Base-by-base conservation (phyloP, 2,888 invertebrate genomes). In the Apotomis capreana region DNA sequence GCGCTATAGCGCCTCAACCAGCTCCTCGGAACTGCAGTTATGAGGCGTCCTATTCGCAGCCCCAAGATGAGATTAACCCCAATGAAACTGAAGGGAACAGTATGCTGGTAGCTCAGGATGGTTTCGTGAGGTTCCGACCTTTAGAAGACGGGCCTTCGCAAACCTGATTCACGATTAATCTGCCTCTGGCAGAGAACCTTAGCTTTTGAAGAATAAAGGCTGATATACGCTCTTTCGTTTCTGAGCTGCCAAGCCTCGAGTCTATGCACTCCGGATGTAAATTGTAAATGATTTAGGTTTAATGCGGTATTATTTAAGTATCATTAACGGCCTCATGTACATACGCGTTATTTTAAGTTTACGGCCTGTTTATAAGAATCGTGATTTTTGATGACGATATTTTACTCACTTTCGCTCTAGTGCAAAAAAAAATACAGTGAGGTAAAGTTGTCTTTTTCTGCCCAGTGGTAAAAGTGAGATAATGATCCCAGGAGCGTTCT, bases 91-190 rank as follows among this genome's bases (percentile, higher is more conserved):
- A 94, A 76, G 93, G 94, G 62, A 94, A 94, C 72, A 95, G 97
- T 78, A 97, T 98, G 97, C 91, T 98, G 76, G 97, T 97, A n/a
- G 96, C 97, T 74, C 98, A 98, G 84, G 97, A 97, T 83, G 97
- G 98, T 5, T 97, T 98, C 87, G 96, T 98, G 12, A 94, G 98
- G 78, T 97, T 98, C 90, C 94, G 97, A 75, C 95, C 96, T 13
- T 91, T 97, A 78, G 96, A 95, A 79, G 94, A 94, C 76, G 88
- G 88, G 0, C 87, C 91, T 51, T 88, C 91, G 80, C 91, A 91
- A 82, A 93, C 93, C 78, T 91, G 94, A 94, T 93, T 90, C 78
- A 87, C 88, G 75, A 87, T 91, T 60, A 84, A 81, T 79, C 91
- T 92, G 89, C 85, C 89, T 70, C 76, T 87, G 91, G 83, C 90